Percentiles rank a stretch among this genome's conserved stretches.
phyloP scores from a whole-genome alignment of 2,113 vertebrate species.

The Zingel zingel region DNA sequence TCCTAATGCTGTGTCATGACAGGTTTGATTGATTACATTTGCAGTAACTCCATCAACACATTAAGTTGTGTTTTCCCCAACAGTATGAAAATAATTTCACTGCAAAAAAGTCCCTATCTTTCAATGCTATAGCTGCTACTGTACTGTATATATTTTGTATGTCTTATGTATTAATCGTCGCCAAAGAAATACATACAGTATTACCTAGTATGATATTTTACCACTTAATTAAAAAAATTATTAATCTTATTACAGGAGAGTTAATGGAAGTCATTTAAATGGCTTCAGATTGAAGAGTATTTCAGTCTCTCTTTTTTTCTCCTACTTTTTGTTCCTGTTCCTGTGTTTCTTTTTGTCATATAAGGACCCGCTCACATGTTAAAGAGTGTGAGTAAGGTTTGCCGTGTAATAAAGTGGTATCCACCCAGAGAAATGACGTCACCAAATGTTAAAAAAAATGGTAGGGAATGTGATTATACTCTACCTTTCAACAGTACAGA shows the following conservation, averaged over 20 bases:
- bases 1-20: not conserved
- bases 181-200: constrained; percentile 31
- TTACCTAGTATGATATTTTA: constrained; percentile 12
- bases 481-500: constrained; percentile 29
- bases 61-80: not conserved
- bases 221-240: not conserved
- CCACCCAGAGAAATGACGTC: constrained; percentile 86
- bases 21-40: constrained; percentile 34
- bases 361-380: constrained; percentile 74
- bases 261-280: constrained; percentile 58
- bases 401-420: constrained; percentile 81
- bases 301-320: constrained; percentile 43
- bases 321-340: constrained; percentile 61
- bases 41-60: constrained; percentile 2
- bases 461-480: constrained; percentile 30
- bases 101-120: constrained; percentile 12
- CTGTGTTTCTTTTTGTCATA: constrained; percentile 66
- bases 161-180: constrained; percentile 5
- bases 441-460: constrained; percentile 58
- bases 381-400: constrained; percentile 76
- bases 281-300: constrained; percentile 47
- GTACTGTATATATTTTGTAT: constrained; percentile 19
- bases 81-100: not conserved
- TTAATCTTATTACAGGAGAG: constrained; percentile 50
- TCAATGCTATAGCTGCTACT: constrained; percentile 7